These are phyloP conservation scores for mouse (Mus musculus) DNA, from an alignment of 2,113 vertebrate genomes.

Conservation along the genomic window GRCm39 chr13:48088001-48088500, in stretches of 20 bases:
- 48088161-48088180: neutral
- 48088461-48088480: too few relatives aligned
- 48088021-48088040: neutral
- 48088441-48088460: too few relatives aligned
- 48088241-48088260: neutral
- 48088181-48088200: neutral
- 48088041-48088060: neutral
- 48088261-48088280: neutral
- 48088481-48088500: too few relatives aligned
- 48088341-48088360: too few relatives aligned
- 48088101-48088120: neutral
- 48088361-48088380: too few relatives aligned
- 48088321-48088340: too few relatives aligned
- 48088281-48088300: too few relatives aligned
- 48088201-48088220: neutral
- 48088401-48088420: too few relatives aligned
- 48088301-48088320: too few relatives aligned
- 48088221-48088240: neutral
- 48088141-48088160: neutral
- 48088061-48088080: neutral
- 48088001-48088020: neutral
- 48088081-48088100: neutral
- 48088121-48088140: neutral
- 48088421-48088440: too few relatives aligned
- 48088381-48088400: too few relatives aligned